Conservation (phyloP, 2,113 vertebrate species). For the Cochlearius cochlearius region DNA sequence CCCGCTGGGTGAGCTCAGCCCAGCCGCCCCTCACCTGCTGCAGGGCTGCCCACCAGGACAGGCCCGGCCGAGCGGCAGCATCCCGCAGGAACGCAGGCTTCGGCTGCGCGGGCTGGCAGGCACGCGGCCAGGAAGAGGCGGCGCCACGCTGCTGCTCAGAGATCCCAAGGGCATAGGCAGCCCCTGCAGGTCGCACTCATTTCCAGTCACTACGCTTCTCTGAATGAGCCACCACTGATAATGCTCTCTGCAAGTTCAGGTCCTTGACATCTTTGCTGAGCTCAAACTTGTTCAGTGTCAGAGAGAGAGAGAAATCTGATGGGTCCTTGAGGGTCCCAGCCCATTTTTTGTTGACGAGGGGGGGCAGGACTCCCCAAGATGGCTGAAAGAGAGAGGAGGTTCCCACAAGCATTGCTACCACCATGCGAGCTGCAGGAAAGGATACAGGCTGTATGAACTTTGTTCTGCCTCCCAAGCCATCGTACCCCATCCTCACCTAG, state of each 20-base stretch:
- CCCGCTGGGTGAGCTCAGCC: rapidly evolving
- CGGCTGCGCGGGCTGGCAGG: rapidly evolving
- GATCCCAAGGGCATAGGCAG: not conserved
- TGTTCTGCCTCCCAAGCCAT: conserved; percentile 92
- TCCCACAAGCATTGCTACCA: not conserved
- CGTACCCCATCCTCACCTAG: conserved; percentile 88
- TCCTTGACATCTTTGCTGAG: not conserved
- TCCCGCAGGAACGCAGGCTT: rapidly evolving
- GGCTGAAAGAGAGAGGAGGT: not conserved
- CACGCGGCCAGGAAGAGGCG: not conserved
- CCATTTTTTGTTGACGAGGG: not conserved
- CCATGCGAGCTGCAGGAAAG: conserved; percentile 52
- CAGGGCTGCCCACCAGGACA: not conserved
- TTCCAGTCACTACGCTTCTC: not conserved
- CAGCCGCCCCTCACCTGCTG: not conserved
- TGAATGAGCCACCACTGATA: not conserved
- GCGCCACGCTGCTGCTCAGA: not conserved
- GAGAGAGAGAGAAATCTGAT: not conserved
- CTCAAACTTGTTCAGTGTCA: not conserved
- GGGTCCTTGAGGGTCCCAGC: not conserved
- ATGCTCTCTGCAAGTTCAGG: not conserved
- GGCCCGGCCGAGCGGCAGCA: not conserved
- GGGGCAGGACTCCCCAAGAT: not conserved
- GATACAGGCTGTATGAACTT: conserved; percentile 97
- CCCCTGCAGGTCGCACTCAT: not conserved